Evolutionary conservation across 2,888 invertebrate genomes (phyloP).

Genomic region (Limnephilus marmoratus): DNA sequence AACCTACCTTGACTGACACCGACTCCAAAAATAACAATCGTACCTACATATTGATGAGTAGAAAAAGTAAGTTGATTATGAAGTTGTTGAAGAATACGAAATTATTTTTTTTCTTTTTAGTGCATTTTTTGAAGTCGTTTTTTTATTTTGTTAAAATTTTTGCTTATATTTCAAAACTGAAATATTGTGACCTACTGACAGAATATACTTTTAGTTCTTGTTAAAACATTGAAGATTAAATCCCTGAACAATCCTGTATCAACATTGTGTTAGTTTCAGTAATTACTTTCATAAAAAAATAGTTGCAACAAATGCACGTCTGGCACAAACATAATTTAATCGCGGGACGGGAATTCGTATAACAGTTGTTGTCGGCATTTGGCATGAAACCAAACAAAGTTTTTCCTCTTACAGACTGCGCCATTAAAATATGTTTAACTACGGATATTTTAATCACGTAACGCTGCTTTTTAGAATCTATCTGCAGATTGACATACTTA

Average conservation of each 20-base stretch:
- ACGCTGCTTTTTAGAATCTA: neutral
- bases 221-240: neutral
- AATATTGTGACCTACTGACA: too few relatives aligned
- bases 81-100: too few relatives aligned
- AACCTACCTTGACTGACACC: too few relatives aligned
- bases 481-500: neutral
- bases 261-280: neutral
- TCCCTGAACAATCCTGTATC: neutral
- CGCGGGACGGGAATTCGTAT: neutral
- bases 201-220: too few relatives aligned
- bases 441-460: neutral
- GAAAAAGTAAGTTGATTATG: too few relatives aligned
- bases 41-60: too few relatives aligned
- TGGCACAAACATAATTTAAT: neutral
- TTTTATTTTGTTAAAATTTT: too few relatives aligned
- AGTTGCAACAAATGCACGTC: neutral
- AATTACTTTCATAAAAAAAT: neutral
- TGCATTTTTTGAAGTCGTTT: too few relatives aligned
- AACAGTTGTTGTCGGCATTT: neutral
- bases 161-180: too few relatives aligned
- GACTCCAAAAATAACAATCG: too few relatives aligned
- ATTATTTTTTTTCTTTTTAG: too few relatives aligned
- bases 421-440: neutral
- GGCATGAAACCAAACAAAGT: neutral
- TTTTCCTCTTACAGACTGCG: neutral